A percentile compares a stretch with the other conserved stretches of the same genome.
These are phyloP conservation scores for Ichneumon xanthorius DNA, from an alignment of 2,888 invertebrate genomes.

Conservation along the genomic window DNA sequence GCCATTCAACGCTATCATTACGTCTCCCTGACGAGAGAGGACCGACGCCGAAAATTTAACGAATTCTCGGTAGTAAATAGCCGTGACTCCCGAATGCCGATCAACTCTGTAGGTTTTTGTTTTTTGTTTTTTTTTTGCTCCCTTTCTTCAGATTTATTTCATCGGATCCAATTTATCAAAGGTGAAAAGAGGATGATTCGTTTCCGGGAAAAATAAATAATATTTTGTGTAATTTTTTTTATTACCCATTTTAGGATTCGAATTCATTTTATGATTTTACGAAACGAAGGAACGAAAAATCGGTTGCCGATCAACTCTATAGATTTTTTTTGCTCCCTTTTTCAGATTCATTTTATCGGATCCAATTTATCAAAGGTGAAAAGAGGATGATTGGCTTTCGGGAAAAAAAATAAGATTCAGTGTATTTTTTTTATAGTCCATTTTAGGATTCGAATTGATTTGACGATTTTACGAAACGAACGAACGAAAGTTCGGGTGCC, in stretches of 20 bases:
- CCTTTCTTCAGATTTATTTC: background rate
- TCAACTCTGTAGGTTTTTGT: constrained; percentile 39
- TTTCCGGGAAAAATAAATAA: too few relatives aligned
- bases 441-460: too few relatives aligned
- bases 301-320: constrained; percentile 48
- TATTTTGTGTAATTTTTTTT: too few relatives aligned
- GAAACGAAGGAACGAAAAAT: background rate
- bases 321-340: background rate
- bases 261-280: too few relatives aligned
- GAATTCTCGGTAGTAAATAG: constrained; percentile 78
- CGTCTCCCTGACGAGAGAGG: constrained; percentile 75
- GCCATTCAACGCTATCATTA: constrained; percentile 80
- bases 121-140: background rate
- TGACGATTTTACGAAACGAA: too few relatives aligned
- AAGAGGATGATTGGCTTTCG: too few relatives aligned
- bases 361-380: background rate
- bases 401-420: too few relatives aligned
- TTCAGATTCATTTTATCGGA: background rate
- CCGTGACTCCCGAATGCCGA: constrained; percentile 51
- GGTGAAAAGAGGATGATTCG: too few relatives aligned
- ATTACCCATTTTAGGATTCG: too few relatives aligned
- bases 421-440: too few relatives aligned
- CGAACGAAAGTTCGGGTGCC: constrained; percentile 9
- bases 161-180: background rate
- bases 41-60: constrained; percentile 80